phyloP scores from a whole-genome alignment of 2,113 vertebrate genomes.

The Myodes glareolus region DNA sequence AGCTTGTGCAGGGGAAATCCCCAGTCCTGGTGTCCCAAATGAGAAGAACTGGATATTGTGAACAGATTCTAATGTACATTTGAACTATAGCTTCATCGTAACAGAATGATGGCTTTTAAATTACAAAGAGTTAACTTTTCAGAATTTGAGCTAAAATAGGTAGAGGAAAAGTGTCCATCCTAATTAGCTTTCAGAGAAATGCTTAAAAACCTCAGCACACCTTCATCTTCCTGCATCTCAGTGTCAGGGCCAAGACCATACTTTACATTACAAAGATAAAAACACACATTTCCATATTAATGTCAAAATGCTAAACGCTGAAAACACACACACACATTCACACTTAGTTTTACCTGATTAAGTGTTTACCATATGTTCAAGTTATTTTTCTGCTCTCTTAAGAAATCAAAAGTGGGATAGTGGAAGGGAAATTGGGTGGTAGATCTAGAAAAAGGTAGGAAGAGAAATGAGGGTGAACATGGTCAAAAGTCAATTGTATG shows the following conservation, averaged over 20 bases:
- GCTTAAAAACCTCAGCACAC: background rate
- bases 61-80: slow-evolving; percentile 40
- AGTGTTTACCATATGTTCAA: slow-evolving; percentile 24
- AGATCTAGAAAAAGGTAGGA: background rate
- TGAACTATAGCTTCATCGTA: slow-evolving; percentile 31
- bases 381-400: slow-evolving; percentile 9
- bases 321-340: background rate
- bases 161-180: slow-evolving; percentile 5
- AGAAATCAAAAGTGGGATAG: background rate
- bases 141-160: slow-evolving; percentile 25
- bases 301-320: slow-evolving; percentile 8
- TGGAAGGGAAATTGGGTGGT: background rate
- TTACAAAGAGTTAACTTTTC: slow-evolving; percentile 61
- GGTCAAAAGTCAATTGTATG: background rate
- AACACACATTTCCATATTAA: background rate
- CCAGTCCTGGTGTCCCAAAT: background rate
- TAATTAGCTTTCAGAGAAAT: slow-evolving; percentile 52
- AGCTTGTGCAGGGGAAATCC: background rate
- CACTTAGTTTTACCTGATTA: slow-evolving; percentile 28
- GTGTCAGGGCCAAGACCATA: background rate
- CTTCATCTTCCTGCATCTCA: background rate
- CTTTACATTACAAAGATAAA: slow-evolving; percentile 6
- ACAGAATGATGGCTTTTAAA: slow-evolving; percentile 51
- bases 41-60: background rate
- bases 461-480: background rate